Evolutionary conservation across 2,797 vertebrate genomes (phyloP).

Genomic region (Alfaro cultratus): DNA sequence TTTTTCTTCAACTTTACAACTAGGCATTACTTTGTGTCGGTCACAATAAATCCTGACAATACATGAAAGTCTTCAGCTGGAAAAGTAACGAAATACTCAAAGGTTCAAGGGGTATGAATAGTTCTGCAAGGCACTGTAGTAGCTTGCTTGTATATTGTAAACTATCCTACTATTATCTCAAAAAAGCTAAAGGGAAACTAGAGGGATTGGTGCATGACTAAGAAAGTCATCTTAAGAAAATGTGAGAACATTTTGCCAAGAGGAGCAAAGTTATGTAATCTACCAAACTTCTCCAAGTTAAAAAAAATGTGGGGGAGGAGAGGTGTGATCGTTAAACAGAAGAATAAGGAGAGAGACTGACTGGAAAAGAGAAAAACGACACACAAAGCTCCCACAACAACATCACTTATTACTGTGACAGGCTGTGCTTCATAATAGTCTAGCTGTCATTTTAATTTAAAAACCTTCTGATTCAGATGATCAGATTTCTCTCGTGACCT

Average conservation of each 20-base stretch:
- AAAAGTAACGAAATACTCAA: neutral
- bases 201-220: constrained; percentile 40
- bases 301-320: constrained; percentile 1
- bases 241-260: constrained; percentile 21
- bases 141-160: neutral
- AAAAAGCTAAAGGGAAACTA: constrained; percentile 9
- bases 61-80: neutral
- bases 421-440: neutral
- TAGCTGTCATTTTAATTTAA: constrained; percentile 18
- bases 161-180: neutral
- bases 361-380: constrained; percentile 20
- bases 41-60: neutral
- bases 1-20: neutral
- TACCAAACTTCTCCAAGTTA: constrained; percentile 45
- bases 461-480: constrained; percentile 16
- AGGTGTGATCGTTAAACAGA: constrained; percentile 17
- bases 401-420: constrained; percentile 15
- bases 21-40: neutral
- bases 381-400: constrained; percentile 17
- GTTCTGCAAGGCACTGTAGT: neutral
- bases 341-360: constrained; percentile 7
- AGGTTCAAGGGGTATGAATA: neutral
- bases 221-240: constrained; percentile 32
- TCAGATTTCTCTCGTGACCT: neutral
- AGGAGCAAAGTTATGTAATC: constrained; percentile 57